Percentiles rank a stretch among this genome's conserved stretches.
Conservation (phyloP, 1,140 invertebrate genomes). For the Nomia melanderi region DNA sequence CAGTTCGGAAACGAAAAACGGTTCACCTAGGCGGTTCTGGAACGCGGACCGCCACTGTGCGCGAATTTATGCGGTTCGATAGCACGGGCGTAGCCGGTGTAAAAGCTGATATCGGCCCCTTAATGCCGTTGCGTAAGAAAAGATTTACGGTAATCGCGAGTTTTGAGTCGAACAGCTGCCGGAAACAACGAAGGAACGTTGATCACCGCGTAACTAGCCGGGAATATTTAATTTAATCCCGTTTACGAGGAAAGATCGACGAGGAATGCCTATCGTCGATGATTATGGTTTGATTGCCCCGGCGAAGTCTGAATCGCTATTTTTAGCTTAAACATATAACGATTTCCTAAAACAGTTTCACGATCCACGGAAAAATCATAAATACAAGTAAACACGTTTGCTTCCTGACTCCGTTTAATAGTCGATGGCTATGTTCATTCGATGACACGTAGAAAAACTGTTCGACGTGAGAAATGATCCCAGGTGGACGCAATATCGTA, state of each 20-base stretch:
- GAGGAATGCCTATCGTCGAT: neutral
- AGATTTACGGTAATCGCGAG: constrained; percentile 33
- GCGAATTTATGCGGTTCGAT: constrained; percentile 22
- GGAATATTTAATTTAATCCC: constrained; percentile 27
- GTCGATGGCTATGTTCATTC: neutral
- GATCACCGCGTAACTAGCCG: neutral
- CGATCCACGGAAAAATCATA: neutral
- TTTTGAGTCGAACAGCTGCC: neutral
- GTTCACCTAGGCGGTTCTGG: neutral
- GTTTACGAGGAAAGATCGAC: neutral
- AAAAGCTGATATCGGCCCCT: constrained; percentile 12
- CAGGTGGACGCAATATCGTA: no score
- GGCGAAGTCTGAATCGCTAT: neutral
- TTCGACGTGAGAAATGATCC: no score
- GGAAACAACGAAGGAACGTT: constrained; percentile 7
- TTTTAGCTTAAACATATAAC: neutral
- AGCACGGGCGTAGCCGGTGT: neutral
- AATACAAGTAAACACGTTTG: neutral
- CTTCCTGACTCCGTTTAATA: no score
- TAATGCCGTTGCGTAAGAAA: constrained; percentile 20
- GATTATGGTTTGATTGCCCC: neutral
- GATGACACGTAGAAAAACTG: no score
- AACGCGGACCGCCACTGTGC: neutral
- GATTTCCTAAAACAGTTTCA: neutral
- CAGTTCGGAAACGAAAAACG: constrained; percentile 22